Conservation (phyloP, 2,888 invertebrate genomes). For the Dynastes tityus region DNA sequence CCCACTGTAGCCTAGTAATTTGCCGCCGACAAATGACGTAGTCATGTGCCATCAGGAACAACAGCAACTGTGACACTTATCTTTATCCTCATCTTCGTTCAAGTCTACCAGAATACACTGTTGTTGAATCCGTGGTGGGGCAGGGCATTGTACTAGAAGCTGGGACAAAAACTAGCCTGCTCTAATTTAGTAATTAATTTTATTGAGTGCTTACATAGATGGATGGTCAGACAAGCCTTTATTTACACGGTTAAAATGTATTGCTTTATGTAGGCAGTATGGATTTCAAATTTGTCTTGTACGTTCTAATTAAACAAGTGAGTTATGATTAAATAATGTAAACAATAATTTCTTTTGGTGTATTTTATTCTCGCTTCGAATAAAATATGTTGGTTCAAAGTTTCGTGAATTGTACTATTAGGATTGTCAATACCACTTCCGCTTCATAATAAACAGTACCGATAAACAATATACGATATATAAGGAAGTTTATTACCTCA, state of each 20-base stretch:
- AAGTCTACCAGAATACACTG: conserved; percentile 22
- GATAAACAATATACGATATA: neutral
- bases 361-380: too few species aligned
- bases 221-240: conserved; percentile 26
- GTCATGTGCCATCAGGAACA: conserved; percentile 18
- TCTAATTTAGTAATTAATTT: conserved; percentile 46
- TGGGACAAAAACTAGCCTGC: conserved; percentile 35
- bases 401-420: too few species aligned
- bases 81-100: conserved; percentile 36
- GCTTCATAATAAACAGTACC: too few species aligned
- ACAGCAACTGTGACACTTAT: conserved; percentile 21
- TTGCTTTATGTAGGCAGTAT: conserved; percentile 9
- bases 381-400: too few species aligned
- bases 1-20: conserved; percentile 21
- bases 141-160: conserved; percentile 39
- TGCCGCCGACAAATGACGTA: conserved; percentile 30
- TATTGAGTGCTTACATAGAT: conserved; percentile 39
- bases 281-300: neutral
- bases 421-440: too few species aligned
- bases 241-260: conserved; percentile 16
- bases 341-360: neutral
- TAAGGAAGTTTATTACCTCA: conserved; percentile 26
- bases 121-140: conserved; percentile 21
- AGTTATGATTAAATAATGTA: neutral
- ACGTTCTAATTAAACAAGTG: neutral